These are phyloP conservation scores for Trichopria drosophilae DNA, from an alignment of 2,888 invertebrate species.

Conservation along the genomic window DNA sequence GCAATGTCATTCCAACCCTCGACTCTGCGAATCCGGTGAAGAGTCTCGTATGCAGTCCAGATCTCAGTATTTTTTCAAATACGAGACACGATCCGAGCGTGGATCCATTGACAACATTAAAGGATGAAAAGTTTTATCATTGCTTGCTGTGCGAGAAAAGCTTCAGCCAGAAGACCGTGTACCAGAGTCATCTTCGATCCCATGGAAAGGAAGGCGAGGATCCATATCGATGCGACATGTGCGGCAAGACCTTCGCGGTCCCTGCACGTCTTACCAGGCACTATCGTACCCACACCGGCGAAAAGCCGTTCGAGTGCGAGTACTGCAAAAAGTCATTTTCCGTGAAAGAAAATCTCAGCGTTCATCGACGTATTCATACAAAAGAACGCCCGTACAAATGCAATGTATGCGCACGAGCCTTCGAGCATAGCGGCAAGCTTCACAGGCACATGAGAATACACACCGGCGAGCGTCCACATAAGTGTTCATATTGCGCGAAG, in stretches of 20 bases:
- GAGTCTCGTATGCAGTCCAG: conserved; percentile 66
- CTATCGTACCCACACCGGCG: conserved; percentile 88
- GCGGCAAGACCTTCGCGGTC: conserved; percentile 87
- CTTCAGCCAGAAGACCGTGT: conserved; percentile 74
- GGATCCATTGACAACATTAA: conserved; percentile 26
- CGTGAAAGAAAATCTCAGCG: conserved; percentile 89
- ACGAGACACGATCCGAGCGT: conserved; percentile 39
- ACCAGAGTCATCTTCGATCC: conserved; percentile 71
- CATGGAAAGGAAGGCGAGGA: conserved; percentile 68
- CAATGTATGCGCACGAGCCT: conserved; percentile 83
- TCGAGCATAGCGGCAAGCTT: conserved; percentile 87
- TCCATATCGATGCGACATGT: conserved; percentile 87
- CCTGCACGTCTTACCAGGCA: conserved; percentile 84
- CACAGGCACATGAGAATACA: conserved; percentile 90
- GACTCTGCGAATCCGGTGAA: conserved; percentile 56
- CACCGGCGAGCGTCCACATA: conserved; percentile 87
- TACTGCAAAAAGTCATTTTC: conserved; percentile 91
- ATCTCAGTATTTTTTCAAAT: conserved; percentile 59
- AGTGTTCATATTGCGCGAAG: conserved; percentile 83
- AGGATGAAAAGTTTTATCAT: conserved; percentile 59
- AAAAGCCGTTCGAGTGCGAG: conserved; percentile 88
- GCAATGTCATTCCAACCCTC: conserved; percentile 19
- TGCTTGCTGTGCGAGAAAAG: conserved; percentile 76
- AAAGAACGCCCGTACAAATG: conserved; percentile 90
- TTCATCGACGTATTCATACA: conserved; percentile 84